Evolutionary conservation across 2,888 invertebrate genomes (phyloP).

Genomic region (Tenthredo mesomela): DNA sequence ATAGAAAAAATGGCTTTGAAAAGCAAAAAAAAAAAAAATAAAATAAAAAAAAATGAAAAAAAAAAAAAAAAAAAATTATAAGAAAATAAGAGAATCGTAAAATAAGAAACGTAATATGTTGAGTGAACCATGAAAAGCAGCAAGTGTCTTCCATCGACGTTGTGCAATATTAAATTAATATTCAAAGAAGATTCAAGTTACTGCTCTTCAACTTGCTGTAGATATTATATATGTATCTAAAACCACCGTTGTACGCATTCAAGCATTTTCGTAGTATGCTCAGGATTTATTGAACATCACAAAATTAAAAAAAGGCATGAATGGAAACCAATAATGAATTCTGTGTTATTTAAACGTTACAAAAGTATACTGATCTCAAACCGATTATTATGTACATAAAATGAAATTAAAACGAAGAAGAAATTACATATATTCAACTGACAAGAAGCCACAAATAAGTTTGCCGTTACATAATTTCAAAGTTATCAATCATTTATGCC

Average conservation of each 20-base stretch:
- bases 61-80: too few species aligned
- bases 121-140: constrained; percentile 46
- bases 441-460: not conserved
- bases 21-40: constrained; percentile 39
- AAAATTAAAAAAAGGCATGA: constrained; percentile 11
- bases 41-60: constrained; percentile 4
- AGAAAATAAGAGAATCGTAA: constrained; percentile 28
- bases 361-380: constrained; percentile 38
- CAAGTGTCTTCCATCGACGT: constrained; percentile 52
- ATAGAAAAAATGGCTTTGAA: constrained; percentile 43
- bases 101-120: constrained; percentile 41
- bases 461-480: not conserved
- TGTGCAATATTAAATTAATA: constrained; percentile 49
- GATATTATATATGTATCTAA: constrained; percentile 28
- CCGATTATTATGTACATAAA: constrained; percentile 30
- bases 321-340: constrained; percentile 4
- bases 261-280: constrained; percentile 42
- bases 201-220: constrained; percentile 49
- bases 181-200: constrained; percentile 28
- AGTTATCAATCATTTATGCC: constrained; percentile 1
- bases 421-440: constrained; percentile 16
- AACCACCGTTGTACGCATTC: constrained; percentile 34
- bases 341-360: constrained; percentile 24
- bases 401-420: not conserved
- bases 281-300: constrained; percentile 32